Base-by-base conservation (phyloP, 2,888 invertebrate genomes). In the Temnothorax ravouxi region DNA sequence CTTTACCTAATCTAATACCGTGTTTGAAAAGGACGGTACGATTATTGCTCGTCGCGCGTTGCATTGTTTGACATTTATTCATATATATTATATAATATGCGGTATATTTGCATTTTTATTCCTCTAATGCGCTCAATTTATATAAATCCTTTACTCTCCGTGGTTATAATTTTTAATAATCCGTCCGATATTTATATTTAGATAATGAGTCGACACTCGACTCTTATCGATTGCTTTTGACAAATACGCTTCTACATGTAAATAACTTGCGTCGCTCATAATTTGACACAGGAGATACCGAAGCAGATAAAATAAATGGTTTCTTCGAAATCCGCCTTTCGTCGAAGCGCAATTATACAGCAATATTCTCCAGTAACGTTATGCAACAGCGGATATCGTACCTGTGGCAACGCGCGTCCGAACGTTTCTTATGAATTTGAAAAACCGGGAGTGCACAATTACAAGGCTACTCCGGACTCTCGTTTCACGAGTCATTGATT, bases 21-120 rank as follows among this genome's bases (percentile, higher is more conserved):
- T n/a, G 56, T 79, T 79, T 56, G 83, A 54, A 83, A 82, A 79
- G 41, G 54, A 71, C 54, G 47, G 82, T 54, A 71, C 54, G 47
- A 84, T 54, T 64, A 74, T 69, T 52, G 54, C 25, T 50, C 54
- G 13, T 34, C 6, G 34, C 61, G 56, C 29, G 64, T 59, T 83
- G 76, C 77, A 83, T 87, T 84, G 81, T 87, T 81, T 59, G 75
- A 67, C 85, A 54, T 74, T 81, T 1, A 67, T 50, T 59, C 25
- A 25, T 25, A 8, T 44, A 44, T 66, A 3, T 13, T 15, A 67
- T 2, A 50, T 15, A 0, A 18, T 21, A n/a, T 15, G n/a, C n/a
- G 0, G 3, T 41, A 41, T 29, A 5, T 18, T 38, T 61, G 11
- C 29, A n/a, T 38, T 18, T 62, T n/a, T 29, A 41, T 29, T 75